Percentiles rank a stretch among this genome's conserved stretches.
These are phyloP conservation scores for Pseudorasbora parva DNA, from an alignment of 2,113 vertebrate genomes.

Conservation along the genomic window DNA sequence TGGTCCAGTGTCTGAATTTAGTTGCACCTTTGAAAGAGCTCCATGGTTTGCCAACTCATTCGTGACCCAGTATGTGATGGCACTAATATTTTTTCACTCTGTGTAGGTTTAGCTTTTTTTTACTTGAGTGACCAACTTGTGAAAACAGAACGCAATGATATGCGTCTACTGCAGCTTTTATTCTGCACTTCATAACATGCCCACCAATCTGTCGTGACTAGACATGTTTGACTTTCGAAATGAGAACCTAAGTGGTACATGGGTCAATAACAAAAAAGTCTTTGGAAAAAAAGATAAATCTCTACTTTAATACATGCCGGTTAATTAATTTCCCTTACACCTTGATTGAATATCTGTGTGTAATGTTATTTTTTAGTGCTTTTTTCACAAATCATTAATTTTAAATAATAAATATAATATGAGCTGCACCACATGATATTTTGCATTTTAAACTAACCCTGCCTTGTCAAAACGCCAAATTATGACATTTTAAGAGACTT, in stretches of 20 bases:
- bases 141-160: neutral
- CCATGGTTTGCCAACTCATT: slow-evolving; percentile 16
- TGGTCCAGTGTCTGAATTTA: neutral
- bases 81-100: neutral
- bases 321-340: neutral
- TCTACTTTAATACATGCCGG: neutral
- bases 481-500: no score
- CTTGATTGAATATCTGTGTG: neutral
- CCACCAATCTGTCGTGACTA: neutral
- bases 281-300: neutral
- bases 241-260: neutral
- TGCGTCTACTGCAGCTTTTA: neutral
- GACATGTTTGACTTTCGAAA: neutral
- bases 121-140: neutral
- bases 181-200: neutral
- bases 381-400: no score
- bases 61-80: slow-evolving; percentile 7
- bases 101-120: neutral
- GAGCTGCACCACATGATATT: no score
- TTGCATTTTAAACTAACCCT: no score
- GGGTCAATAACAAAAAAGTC: neutral
- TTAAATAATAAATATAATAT: no score
- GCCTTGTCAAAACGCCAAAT: no score
- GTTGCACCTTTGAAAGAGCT: neutral
- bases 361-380: no score